Base-by-base conservation (phyloP, 2,113 vertebrate species). In the Paralichthys olivaceus region DNA sequence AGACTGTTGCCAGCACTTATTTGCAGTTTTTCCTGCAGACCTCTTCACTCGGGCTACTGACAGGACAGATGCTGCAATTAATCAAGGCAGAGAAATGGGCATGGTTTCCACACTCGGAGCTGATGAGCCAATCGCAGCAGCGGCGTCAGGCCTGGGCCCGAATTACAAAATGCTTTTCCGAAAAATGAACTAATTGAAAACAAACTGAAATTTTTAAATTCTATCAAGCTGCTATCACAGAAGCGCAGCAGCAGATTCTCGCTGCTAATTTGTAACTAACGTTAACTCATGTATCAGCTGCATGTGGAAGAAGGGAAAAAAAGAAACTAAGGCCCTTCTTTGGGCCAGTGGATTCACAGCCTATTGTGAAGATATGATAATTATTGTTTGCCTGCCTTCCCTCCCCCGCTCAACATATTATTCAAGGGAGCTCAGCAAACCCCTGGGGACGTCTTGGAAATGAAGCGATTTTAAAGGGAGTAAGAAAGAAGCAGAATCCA, bases 21-120 rank as follows among this genome's bases (percentile, higher is more conserved):
- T 97, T 98, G 96, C 96, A 96, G 95, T 96, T 97, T 49, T 97
- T 97, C 95, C 96, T 93, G 95, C 96, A 95, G 96, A 96, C 96
- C 96, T 96, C 97, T 97, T 96, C 96, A 96, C 96, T 96, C 95
- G 90, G 95, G 95, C 94, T 96, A 95, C 96, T 98, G 96, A 98
- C 97, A 96, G 96, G 96, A 97, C 97, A 98, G 97, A 97, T 97
- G 97, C 96, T 96, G 95, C 96, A 97, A 98, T 98, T 97, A 98
- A 98, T 98, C 96, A 97, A 91, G 92, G 94, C 95, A 93, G 95
- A 95, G 96, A 96, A 97, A 95, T 94, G 95, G 95, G 95, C 95
- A 96, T 94, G 93, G 89, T 95, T 94, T 94, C 93, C 94, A 93
- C 87, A 89, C 81, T 66, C 45, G 1, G 85, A 93, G 93, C 93